Evolutionary conservation across 2,888 invertebrate genomes (phyloP).

Genomic region (Rosalia funebris): DNA sequence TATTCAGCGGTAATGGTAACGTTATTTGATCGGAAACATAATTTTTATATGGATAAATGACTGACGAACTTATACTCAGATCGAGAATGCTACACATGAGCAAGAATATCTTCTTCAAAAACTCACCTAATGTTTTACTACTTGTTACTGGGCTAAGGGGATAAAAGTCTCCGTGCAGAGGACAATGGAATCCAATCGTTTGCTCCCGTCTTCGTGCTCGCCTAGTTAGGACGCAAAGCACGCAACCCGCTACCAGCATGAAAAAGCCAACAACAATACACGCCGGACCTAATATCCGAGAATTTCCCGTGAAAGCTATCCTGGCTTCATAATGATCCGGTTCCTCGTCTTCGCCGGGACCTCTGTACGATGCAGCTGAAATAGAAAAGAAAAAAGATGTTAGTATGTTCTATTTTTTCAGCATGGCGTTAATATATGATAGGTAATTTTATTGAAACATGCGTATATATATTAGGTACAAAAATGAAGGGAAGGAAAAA

Average conservation of each 20-base stretch:
- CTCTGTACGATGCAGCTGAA: constrained; percentile 78
- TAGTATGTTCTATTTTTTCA: too few relatives aligned
- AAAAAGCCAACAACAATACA: constrained; percentile 79
- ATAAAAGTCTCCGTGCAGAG: constrained; percentile 81
- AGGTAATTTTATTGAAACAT: too few relatives aligned
- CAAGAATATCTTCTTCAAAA: too few relatives aligned
- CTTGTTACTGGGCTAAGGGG: constrained; percentile 74
- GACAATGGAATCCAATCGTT: constrained; percentile 80
- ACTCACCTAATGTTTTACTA: constrained; percentile 60
- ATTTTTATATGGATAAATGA: too few relatives aligned
- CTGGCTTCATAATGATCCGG: constrained; percentile 77
- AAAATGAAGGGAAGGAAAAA: too few relatives aligned
- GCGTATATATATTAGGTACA: too few relatives aligned
- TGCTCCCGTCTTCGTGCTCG: constrained; percentile 75
- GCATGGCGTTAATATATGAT: too few relatives aligned
- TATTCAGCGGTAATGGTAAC: too few relatives aligned
- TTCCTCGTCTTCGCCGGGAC: constrained; percentile 77
- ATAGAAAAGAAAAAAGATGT: constrained; percentile 36
- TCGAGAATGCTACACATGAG: too few relatives aligned
- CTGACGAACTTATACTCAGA: too few relatives aligned
- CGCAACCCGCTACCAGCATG: constrained; percentile 75
- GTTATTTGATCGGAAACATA: too few relatives aligned
- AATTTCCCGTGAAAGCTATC: constrained; percentile 79
- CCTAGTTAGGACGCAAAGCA: constrained; percentile 74
- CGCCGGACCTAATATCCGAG: constrained; percentile 76